Conservation (phyloP, 2,888 invertebrate genomes). For the Nycteola revayana region DNA sequence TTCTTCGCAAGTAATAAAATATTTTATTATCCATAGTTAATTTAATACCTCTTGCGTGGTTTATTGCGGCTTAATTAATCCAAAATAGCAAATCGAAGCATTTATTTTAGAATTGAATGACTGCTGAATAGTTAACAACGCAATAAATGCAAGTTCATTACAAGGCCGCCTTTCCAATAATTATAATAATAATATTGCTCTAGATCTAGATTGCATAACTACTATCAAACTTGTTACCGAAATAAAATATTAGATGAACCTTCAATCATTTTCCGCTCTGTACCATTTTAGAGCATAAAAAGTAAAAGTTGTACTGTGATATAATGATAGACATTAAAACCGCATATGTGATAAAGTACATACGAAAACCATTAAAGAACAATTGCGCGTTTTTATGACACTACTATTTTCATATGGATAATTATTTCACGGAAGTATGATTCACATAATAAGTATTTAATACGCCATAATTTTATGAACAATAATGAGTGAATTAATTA, state of each 20-base stretch:
- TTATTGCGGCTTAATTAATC: too few species aligned
- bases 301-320: conserved; percentile 43
- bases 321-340: conserved; percentile 37
- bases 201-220: conserved; percentile 16
- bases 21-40: too few species aligned
- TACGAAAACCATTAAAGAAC: conserved; percentile 7
- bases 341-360: conserved; percentile 18
- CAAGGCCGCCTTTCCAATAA: conserved; percentile 8
- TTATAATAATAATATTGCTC: conserved; percentile 12
- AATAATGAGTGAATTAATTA: background rate
- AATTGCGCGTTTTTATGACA: conserved; percentile 8
- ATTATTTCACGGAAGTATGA: conserved; percentile 10
- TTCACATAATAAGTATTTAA: conserved; percentile 3
- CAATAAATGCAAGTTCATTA: conserved; percentile 3
- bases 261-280: too few species aligned
- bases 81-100: too few species aligned
- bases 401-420: background rate
- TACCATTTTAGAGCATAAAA: conserved; percentile 25
- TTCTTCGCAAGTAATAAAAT: too few species aligned
- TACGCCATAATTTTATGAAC: background rate
- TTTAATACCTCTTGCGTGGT: too few species aligned
- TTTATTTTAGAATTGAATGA: too few species aligned
- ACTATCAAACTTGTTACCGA: too few species aligned
- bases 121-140: background rate
- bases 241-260: too few species aligned